Base-by-base conservation (phyloP, 2,113 vertebrate species). In the Copsychus sechellarum region DNA sequence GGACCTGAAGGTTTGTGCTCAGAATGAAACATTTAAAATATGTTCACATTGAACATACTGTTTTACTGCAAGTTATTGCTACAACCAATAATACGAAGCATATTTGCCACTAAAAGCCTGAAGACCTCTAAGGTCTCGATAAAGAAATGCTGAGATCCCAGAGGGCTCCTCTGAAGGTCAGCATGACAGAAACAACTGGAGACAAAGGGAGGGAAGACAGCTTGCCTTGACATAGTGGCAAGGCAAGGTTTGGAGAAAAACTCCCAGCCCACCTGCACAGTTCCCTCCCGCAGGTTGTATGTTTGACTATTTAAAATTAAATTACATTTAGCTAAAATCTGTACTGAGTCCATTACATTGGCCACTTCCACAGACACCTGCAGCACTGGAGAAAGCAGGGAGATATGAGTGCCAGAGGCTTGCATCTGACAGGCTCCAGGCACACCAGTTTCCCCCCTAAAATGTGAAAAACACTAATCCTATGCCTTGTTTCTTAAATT, bases 121-220 rank as follows among this genome's bases (percentile, higher is more conserved):
- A 88, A 88, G 85, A 94, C 64, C 54, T 88, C 62, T 60, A 54
- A 53, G 65, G 72, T 83, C 86, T 86, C 18, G 13, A 50, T 56
- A 81, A 60, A 88, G 54, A 86, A 92, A 94, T 61, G 71, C 48
- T 79, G 86, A 84, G 64, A 77, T 87, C 84, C 84, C 94, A 90
- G 76, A 94, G 89, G 93, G 90, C 29, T 90, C 34, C 70, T 96
- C 78, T 81, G 95, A 92, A 96, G 85, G 87, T 92, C 91, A 95
- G n/a, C 7, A 0, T 78, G 82, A 93, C 94, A 95, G 72, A 69
- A 93, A 78, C 40, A 66, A 70, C 66, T 0, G 0, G 45, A 77
- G 87, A 79, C 71, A 69, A 84, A 69, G 48, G 23, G 25, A 80
- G 11, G 67, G 66, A 80, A 86, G 93, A 62, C 48, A 93, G 79